Percentiles rank a stretch among this genome's conserved stretches.
phyloP scores from a whole-genome alignment of 2,113 vertebrate species.

The Spizaetus ornatus region DNA sequence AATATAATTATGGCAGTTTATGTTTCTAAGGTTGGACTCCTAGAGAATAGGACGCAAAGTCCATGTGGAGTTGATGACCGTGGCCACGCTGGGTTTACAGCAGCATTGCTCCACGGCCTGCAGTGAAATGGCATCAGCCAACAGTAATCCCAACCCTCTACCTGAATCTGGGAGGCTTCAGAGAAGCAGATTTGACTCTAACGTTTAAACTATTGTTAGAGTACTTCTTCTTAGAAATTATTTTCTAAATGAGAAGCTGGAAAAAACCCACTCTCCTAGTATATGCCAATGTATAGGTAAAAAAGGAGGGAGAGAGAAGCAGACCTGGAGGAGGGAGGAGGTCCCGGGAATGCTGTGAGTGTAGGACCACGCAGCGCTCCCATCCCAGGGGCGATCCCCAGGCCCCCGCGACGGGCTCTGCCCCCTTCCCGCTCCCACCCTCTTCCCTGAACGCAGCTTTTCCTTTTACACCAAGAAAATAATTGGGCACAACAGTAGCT shows the following conservation, averaged over 20 bases:
- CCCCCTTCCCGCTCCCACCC: background rate
- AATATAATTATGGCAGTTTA: background rate
- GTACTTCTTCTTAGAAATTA: background rate
- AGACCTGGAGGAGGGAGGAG: background rate
- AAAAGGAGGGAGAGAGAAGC: background rate
- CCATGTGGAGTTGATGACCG: background rate
- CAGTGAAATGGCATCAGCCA: background rate
- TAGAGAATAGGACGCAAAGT: background rate
- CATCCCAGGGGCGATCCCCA: background rate
- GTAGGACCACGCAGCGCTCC: fast-evolving
- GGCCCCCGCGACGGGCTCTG: fast-evolving
- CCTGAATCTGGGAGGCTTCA: background rate
- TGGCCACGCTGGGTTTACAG: background rate
- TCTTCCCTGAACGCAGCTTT: background rate
- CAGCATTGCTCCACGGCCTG: background rate
- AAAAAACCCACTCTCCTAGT: background rate
- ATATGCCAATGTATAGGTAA: background rate
- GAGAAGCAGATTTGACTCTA: background rate
- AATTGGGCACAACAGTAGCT: background rate
- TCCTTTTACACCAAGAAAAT: background rate
- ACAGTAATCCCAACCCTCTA: too few relatives aligned
- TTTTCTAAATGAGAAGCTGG: background rate
- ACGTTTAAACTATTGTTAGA: background rate
- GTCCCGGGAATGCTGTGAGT: background rate
- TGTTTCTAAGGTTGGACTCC: background rate